Evolutionary conservation across 2,797 vertebrate species (phyloP), one percentile per base, ranked within the genome.

Genomic region (Meda fulgida): DNA sequence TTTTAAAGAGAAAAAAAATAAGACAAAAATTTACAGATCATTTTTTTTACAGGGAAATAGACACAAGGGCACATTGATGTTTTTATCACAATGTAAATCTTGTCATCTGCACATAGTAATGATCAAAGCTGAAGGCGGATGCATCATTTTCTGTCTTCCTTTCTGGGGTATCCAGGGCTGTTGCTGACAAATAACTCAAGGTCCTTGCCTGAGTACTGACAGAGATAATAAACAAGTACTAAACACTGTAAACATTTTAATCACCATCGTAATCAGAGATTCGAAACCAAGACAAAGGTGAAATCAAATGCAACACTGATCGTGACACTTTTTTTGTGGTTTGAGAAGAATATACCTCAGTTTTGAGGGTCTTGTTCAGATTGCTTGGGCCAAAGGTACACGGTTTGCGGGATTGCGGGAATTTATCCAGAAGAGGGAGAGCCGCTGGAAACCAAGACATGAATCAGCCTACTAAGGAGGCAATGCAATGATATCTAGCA

Each of bases 161-260:
- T 5, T 76, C 48, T 76, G 5, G 18, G 5, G 48, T 53, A 31
- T 34, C 14, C 70, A 29, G 19, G 29, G 72, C 48, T 36, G 31
- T 36, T 76, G 21, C 21, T 31, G 34, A 36, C 51, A 51, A 18
- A 73, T 31, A 31, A 21, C 51, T 55, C 73, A 34, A 55, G 31
- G 31, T n/a, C 11, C 14, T 80, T 70, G 23, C 31, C 46, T 19
- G 31, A 66, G 9, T 46, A 65, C 34, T 60, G 53, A 60, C 11
- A 79, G 21, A 81, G 66, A 69, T 38, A 80, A 53, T 69, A 63
- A 70, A 55, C 18, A 55, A 3, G 31, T 66, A 34, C 34, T 21
- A 53, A 80, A 79, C 19, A 7, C 26, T 46, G 13, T 18, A 8
- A 26, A 69, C 36, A 13, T 70, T 70, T 71, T 26, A 23, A 46